Evolutionary conservation across 35 echinoderm and acorn worm species (phyloP).

Genomic region (Strongylocentrotus purpuratus): DNA sequence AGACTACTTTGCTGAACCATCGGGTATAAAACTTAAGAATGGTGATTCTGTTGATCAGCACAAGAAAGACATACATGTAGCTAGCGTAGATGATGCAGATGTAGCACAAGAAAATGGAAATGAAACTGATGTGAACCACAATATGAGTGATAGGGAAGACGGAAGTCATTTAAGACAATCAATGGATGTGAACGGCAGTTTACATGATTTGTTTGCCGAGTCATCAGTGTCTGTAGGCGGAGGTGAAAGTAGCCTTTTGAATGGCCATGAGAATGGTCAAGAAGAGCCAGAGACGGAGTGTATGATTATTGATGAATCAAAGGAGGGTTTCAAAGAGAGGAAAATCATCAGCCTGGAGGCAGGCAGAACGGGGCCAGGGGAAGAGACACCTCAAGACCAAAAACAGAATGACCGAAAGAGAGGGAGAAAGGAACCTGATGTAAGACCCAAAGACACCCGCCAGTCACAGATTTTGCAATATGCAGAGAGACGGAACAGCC

Average conservation of each 20-base stretch:
- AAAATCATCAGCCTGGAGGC: neutral
- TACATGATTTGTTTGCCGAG: neutral
- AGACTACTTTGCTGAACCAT: conserved; percentile 36
- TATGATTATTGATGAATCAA: neutral
- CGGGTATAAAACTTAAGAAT: neutral
- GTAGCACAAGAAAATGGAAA: neutral
- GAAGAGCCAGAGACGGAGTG: neutral
- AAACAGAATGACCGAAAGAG: conserved; percentile 27
- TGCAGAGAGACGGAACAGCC: conserved; percentile 11
- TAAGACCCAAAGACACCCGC: conserved; percentile 22
- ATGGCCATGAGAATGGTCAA: neutral
- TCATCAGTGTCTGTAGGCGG: neutral
- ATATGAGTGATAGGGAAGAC: neutral
- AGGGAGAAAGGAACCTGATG: conserved; percentile 28
- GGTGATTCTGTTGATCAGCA: neutral
- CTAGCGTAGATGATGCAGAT: neutral
- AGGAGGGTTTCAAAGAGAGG: neutral
- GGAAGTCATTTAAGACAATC: neutral
- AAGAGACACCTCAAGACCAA: neutral
- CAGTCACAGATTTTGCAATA: neutral
- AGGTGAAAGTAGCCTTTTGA: neutral
- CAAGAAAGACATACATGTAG: neutral
- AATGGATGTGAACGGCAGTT: neutral
- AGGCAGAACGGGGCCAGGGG: neutral
- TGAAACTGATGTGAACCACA: neutral